A percentile compares a stretch with the other conserved stretches of the same genome.
phyloP scores from a whole-genome alignment of 2,113 vertebrate species.

The Isichthys henryi region DNA sequence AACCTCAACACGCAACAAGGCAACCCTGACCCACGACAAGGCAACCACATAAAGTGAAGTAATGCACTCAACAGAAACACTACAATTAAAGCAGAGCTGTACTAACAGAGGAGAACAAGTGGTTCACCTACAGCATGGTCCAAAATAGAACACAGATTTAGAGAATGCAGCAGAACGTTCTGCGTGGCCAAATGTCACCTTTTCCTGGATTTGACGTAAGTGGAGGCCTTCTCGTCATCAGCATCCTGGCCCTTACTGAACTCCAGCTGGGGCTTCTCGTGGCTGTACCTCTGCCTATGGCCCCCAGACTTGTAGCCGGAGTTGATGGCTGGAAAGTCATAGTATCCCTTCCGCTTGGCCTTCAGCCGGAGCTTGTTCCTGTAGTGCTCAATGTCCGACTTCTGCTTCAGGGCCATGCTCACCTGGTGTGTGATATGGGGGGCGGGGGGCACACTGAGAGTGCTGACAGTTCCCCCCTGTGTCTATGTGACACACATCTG shows the following conservation, averaged over 20 bases:
- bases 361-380: constrained; percentile 96
- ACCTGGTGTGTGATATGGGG: constrained; percentile 57
- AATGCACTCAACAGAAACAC: neutral
- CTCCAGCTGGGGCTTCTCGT: constrained; percentile 71
- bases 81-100: neutral
- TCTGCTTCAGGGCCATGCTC: constrained; percentile 93
- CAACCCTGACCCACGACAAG: neutral
- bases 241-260: constrained; percentile 72
- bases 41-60: neutral
- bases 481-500: neutral
- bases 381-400: constrained; percentile 96
- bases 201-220: constrained; percentile 78
- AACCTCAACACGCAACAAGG: no score
- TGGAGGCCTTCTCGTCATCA: constrained; percentile 76
- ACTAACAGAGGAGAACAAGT: neutral
- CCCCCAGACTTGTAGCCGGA: constrained; percentile 57
- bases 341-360: constrained; percentile 93
- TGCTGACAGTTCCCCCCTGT: neutral
- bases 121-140: neutral
- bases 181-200: constrained; percentile 61
- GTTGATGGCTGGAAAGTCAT: constrained; percentile 82
- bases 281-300: constrained; percentile 63
- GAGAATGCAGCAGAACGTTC: neutral
- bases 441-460: neutral
- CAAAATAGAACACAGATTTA: neutral